A percentile compares a stretch with the other conserved stretches of the same genome.
These are phyloP conservation scores for Agrenia bidenticulata DNA, from an alignment of 2,888 invertebrate species.

Conservation along the genomic window DNA sequence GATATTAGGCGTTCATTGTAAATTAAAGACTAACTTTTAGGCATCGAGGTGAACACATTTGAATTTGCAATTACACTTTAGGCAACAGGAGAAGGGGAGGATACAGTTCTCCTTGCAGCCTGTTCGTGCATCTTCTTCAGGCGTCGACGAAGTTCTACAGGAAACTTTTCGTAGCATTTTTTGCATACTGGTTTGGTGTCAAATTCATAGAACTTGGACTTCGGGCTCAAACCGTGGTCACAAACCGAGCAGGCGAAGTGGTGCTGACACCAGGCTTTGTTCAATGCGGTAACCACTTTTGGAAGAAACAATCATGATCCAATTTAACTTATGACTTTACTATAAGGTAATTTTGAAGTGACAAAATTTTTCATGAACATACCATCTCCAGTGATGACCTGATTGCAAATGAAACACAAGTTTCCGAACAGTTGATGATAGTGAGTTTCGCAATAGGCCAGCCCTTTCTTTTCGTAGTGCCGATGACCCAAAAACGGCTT, in stretches of 20 bases:
- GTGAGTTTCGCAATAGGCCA: conserved; percentile 98
- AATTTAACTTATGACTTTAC: no score
- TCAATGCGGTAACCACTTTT: conserved; percentile 96
- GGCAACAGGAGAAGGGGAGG: conserved; percentile 38
- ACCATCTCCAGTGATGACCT: conserved; percentile 97
- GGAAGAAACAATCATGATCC: no score
- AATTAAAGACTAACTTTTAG: background rate
- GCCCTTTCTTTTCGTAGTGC: conserved; percentile 96
- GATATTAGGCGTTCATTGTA: no score
- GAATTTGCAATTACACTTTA: conserved; percentile 6
- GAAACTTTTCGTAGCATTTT: conserved; percentile 96
- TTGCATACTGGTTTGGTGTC: conserved; percentile 98
- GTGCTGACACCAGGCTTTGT: conserved; percentile 99
- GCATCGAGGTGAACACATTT: background rate
- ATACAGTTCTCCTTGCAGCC: conserved; percentile 59
- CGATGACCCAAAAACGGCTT: conserved; percentile 99
- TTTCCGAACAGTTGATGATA: conserved; percentile 99
- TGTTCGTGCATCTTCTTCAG: conserved; percentile 85
- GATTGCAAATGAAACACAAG: conserved; percentile 97
- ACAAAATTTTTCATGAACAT: conserved; percentile 55
- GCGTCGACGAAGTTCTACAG: conserved; percentile 86
- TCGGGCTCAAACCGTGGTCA: conserved; percentile 92
- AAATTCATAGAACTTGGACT: conserved; percentile 98
- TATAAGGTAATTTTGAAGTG: conserved; percentile 14
- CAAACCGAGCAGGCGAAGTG: conserved; percentile 98